Conservation (phyloP, 2,113 vertebrate genomes). For the Pluvianellus socialis region DNA sequence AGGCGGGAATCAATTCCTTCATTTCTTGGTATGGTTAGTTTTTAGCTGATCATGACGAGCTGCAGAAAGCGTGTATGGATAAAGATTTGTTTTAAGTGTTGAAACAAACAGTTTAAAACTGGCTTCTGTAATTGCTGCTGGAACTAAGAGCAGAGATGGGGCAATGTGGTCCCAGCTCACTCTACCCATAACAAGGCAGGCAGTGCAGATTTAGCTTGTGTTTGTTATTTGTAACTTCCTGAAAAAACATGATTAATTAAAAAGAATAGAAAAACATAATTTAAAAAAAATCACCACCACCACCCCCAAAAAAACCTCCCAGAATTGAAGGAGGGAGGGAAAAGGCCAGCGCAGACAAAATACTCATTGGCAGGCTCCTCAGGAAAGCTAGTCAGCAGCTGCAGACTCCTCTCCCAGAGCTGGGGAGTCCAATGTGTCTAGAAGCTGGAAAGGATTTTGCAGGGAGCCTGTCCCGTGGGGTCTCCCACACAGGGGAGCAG, state of each 20-base stretch:
- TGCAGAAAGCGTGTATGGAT: not conserved
- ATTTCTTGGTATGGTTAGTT: not conserved
- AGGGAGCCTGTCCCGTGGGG: not conserved
- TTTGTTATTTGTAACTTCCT: not conserved
- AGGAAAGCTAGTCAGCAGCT: not conserved
- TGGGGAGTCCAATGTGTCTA: not conserved
- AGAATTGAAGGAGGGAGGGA: not conserved
- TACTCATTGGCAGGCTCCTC: not conserved
- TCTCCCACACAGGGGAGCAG: not conserved
- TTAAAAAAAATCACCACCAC: not conserved
- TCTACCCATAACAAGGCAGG: not conserved
- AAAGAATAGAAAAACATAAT: not conserved
- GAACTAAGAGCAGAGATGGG: not conserved
- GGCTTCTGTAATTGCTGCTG: not conserved
- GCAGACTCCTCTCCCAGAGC: not conserved
- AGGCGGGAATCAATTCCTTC: not conserved
- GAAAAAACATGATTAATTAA: not conserved
- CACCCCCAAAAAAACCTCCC: fast-evolving
- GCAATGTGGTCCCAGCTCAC: not conserved
- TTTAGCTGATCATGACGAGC: not conserved
- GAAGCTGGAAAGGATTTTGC: not conserved
- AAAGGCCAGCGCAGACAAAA: not conserved
- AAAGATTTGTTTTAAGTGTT: not conserved
- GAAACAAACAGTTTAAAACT: not conserved
- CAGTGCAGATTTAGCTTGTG: not conserved